phyloP scores from a whole-genome alignment of 2,113 vertebrate genomes.

The Leptodactylus fuscus region DNA sequence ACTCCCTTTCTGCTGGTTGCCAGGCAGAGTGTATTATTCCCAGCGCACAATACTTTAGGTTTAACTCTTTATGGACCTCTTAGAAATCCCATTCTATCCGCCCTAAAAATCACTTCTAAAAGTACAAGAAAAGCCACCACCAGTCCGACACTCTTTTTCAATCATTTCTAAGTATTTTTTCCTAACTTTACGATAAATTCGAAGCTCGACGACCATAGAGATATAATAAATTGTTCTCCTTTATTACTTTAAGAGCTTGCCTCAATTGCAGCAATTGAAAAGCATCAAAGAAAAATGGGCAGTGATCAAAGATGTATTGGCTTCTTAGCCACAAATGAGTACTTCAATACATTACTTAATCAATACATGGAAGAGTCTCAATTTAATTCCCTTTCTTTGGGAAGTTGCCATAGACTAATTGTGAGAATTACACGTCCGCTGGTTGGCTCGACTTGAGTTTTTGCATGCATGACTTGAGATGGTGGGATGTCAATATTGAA shows the following conservation, averaged over 20 bases:
- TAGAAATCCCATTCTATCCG: not conserved
- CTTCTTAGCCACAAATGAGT: constrained; percentile 55
- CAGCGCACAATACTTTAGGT: not conserved
- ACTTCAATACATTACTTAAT: constrained; percentile 59
- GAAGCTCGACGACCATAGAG: not conserved
- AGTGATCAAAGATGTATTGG: constrained; percentile 53
- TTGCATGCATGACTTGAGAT: constrained; percentile 33
- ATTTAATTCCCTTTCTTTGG: constrained; percentile 53
- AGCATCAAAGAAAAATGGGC: constrained; percentile 49
- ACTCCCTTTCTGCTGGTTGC: not conserved
- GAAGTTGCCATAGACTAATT: constrained; percentile 53
- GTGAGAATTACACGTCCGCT: constrained; percentile 51
- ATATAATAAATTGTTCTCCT: constrained; percentile 41
- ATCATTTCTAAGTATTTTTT: not conserved
- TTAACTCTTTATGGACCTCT: not conserved
- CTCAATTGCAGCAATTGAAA: constrained; percentile 55
- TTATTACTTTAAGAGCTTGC: constrained; percentile 37
- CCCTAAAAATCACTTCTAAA: not conserved
- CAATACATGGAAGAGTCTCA: constrained; percentile 56
- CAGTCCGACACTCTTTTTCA: not conserved
- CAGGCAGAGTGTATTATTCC: not conserved
- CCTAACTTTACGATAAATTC: not conserved
- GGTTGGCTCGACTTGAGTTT: constrained; percentile 19
- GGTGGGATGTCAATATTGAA: not conserved
- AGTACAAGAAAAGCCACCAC: too few relatives aligned